These are phyloP conservation scores for Brachionus koreanus DNA, from an alignment of 1,140 invertebrate genomes.

Conservation along the genomic window DNA sequence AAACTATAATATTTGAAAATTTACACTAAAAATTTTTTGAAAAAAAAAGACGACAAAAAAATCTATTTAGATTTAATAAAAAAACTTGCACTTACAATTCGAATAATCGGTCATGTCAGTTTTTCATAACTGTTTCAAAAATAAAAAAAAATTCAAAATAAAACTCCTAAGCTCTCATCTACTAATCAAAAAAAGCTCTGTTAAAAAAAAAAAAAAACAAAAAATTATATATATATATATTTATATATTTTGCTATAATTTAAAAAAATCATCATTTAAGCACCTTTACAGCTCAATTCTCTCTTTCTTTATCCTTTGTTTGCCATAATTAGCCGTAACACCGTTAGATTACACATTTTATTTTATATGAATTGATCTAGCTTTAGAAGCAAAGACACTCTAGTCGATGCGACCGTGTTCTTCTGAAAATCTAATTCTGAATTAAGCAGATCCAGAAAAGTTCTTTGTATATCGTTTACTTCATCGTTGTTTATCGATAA, in stretches of 20 bases:
- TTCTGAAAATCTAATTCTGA: slow-evolving; percentile 40
- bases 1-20: neutral
- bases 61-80: neutral
- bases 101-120: neutral
- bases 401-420: neutral
- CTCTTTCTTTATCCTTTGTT: neutral
- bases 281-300: neutral
- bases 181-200: neutral
- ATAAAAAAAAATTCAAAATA: neutral
- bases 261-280: neutral
- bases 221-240: neutral
- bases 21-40: neutral
- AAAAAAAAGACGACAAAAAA: neutral
- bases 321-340: neutral
- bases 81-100: slow-evolving; percentile 26
- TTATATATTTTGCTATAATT: slow-evolving; percentile 21
- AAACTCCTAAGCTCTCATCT: neutral
- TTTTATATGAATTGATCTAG: slow-evolving; percentile 37
- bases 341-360: neutral
- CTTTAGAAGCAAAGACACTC: slow-evolving; percentile 21
- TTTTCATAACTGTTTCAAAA: slow-evolving; percentile 15
- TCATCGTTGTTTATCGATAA: slow-evolving; percentile 22
- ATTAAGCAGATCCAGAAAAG: slow-evolving; percentile 24
- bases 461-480: slow-evolving; percentile 16
- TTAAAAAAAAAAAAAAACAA: neutral